Evolutionary conservation across 2,113 vertebrate genomes (phyloP).

Genomic region (Otolemur garnettii): DNA sequence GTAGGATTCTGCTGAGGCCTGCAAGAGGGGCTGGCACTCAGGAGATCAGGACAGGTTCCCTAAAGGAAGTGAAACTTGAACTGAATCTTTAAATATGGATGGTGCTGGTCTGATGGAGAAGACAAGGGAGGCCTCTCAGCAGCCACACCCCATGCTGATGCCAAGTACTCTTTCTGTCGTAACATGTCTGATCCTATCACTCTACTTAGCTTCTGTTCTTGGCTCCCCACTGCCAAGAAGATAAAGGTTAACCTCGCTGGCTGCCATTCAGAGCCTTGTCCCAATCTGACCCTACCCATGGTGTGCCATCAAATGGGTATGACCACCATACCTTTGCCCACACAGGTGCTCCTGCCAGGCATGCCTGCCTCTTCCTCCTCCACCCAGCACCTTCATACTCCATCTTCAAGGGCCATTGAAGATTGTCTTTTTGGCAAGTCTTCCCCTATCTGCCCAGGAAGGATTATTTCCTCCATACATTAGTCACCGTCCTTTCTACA

Average conservation of each 20-base stretch:
- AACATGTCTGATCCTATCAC: not conserved
- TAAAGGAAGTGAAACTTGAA: not conserved
- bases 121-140: not conserved
- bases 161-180: not conserved
- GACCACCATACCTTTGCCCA: not conserved
- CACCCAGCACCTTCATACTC: not conserved
- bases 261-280: not conserved
- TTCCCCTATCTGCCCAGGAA: not conserved
- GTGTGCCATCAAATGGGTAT: not conserved
- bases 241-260: not conserved
- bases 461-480: not conserved
- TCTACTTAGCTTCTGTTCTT: not conserved
- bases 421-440: not conserved
- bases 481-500: not conserved
- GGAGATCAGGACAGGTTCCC: not conserved
- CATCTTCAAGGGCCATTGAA: not conserved
- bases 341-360: fast-evolving
- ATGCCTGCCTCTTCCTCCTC: not conserved
- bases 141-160: not conserved
- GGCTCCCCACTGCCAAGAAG: not conserved
- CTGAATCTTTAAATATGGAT: not conserved
- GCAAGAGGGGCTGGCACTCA: too few species aligned
- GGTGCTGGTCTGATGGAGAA: not conserved
- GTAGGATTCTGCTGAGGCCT: not conserved
- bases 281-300: not conserved